These are phyloP conservation scores for Zoroaster sp. DNA, from an alignment of 53 echinoderm and acorn worm species.

Conservation along the genomic window DNA sequence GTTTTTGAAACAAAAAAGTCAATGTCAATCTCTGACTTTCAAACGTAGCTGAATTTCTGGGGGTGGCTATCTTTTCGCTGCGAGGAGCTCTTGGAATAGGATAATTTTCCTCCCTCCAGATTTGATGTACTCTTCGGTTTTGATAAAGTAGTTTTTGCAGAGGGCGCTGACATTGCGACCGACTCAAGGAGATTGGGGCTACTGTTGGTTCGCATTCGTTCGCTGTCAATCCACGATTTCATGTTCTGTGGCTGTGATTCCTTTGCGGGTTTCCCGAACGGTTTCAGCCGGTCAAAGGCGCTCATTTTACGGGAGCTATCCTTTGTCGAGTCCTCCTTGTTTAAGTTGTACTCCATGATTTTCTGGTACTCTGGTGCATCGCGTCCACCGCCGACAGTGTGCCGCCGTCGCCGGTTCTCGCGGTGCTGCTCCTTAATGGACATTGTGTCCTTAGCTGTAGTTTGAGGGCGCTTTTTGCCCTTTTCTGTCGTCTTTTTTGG, in stretches of 20 bases:
- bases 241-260: constrained; percentile 67
- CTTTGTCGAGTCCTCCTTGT: background rate
- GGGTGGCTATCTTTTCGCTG: constrained; percentile 22
- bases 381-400: constrained; percentile 81
- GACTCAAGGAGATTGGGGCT: constrained; percentile 59
- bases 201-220: constrained; percentile 70
- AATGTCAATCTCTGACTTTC: background rate
- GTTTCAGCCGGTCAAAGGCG: constrained; percentile 76
- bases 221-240: constrained; percentile 70
- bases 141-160: background rate
- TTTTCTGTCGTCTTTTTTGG: background rate
- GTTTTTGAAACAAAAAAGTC: background rate
- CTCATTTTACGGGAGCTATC: constrained; percentile 51
- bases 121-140: constrained; percentile 7
- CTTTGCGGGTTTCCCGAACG: constrained; percentile 69
- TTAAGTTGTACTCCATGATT: constrained; percentile 61
- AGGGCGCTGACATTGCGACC: constrained; percentile 9
- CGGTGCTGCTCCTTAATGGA: constrained; percentile 79
- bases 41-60: constrained; percentile 47
- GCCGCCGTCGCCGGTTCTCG: constrained; percentile 76
- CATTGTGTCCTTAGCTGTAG: constrained; percentile 61
- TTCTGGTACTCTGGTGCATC: constrained; percentile 73
- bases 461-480: constrained; percentile 3
- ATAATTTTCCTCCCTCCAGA: constrained; percentile 1
- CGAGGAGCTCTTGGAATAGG: background rate